Evolutionary conservation across 2,888 invertebrate species (phyloP), one percentile per base, ranked within the genome.

Genomic region (Ormyrus labotus): DNA sequence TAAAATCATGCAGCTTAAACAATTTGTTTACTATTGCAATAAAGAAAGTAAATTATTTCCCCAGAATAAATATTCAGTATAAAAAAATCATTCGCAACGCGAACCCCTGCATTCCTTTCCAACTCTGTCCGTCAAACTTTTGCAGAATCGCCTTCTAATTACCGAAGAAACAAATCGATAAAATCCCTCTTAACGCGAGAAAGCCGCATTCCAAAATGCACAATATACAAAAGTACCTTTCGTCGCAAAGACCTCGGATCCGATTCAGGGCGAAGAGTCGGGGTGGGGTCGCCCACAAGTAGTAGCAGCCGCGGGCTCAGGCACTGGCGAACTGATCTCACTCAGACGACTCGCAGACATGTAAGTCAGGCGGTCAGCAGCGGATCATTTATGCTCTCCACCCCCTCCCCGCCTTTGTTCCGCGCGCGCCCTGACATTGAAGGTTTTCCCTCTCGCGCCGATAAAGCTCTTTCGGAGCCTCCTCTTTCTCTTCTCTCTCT

Each of bases 331-430:
- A 80, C 82, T 74, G 84, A 84, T 86, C 83, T 83, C 84, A 81
- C 82, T 84, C 63, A 67, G 84, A 83, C 83, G 83, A 79, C 82
- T 51, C 81, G 74, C 10, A 9, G 69, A 76, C 81, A 83, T 87
- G 77, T 86, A 85, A 80, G 83, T 84, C 79, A 82, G 71, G 71
- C 80, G 83, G 84, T 84, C 83, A 84, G 84, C 83, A 76, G 84
- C 86, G 84, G 85, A 86, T 86, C 87, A 83, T 87, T 87, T 87
- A 87, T 88, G 87, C 77, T 84, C 81, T 65, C 77, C 61, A 84
- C 67, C 87, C 87, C 88, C 87, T 84, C 83, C 84, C 81, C 50
- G 2, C 34, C 34, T 34, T 4, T 19, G 19, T 34, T 34, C 3
- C 34, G 6, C 11, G 7, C 8, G 58, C 75, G 57, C 81, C 81